Conservation (phyloP, 1,140 invertebrate species). For the Drosophila parabipectinata region DNA sequence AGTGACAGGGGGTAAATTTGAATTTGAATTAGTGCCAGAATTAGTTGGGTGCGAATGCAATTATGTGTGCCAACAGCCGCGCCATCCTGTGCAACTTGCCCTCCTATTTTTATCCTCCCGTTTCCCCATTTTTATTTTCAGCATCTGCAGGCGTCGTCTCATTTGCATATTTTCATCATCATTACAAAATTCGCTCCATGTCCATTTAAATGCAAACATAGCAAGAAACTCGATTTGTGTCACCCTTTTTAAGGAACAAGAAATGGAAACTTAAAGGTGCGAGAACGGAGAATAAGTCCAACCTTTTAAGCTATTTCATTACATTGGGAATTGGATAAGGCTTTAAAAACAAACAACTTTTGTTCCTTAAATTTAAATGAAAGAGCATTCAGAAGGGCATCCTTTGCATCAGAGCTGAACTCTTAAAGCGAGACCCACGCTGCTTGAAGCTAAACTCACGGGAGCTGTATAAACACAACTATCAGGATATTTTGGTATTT, state of each 20-base stretch:
- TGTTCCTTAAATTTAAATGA: too few relatives aligned
- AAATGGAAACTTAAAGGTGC: not conserved
- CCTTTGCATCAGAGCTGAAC: too few relatives aligned
- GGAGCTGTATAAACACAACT: too few relatives aligned
- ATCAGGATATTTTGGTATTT: too few relatives aligned
- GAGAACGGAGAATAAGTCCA: not conserved
- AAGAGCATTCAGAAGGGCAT: too few relatives aligned
- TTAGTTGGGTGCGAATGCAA: slow-evolving; percentile 37
- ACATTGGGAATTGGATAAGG: too few relatives aligned
- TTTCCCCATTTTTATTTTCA: slow-evolving; percentile 37
- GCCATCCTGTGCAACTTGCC: not conserved
- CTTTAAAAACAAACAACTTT: too few relatives aligned
- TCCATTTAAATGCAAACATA: slow-evolving; percentile 72
- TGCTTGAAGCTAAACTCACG: too few relatives aligned
- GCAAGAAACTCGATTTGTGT: slow-evolving; percentile 46
- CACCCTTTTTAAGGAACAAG: not conserved
- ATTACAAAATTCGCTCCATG: slow-evolving; percentile 35
- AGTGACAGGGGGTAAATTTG: slow-evolving; percentile 49
- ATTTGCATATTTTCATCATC: slow-evolving; percentile 68
- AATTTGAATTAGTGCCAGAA: slow-evolving; percentile 39
- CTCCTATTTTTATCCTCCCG: not conserved
- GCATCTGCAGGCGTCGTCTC: slow-evolving; percentile 59
- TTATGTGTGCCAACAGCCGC: slow-evolving; percentile 24
- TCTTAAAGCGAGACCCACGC: too few relatives aligned
- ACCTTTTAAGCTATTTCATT: not conserved